Evolutionary conservation across 2,888 invertebrate genomes (phyloP), one percentile per base, ranked within the genome.

Genomic region (Pinctada fucata): DNA sequence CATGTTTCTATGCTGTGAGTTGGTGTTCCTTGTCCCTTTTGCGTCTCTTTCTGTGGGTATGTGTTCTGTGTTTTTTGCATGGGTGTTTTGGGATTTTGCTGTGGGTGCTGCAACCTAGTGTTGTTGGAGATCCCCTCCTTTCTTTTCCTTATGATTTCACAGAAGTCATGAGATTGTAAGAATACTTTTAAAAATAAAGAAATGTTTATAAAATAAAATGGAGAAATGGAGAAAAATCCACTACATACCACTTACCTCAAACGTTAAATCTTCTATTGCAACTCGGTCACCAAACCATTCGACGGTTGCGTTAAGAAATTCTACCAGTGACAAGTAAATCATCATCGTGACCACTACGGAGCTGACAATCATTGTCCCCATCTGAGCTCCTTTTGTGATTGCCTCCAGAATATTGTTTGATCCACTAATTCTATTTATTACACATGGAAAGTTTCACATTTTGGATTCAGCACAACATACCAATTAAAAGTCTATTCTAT

Each of bases 291-390:
- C 81, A 69, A 81, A 74, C 81, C 81, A 81, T 16, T 48, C 72
- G 16, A 83, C 79, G 13, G 83, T 75, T 3, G 71, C 67, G 75
- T 82, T 82, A 74, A 81, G 74, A 63, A 83, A 82, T 3, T 80
- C 76, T 6, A 85, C 66, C 49, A 83, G 48, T 2, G 78, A 80
- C 13, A 77, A 64, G 52, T 78, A 81, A 13, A 81, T 75, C 31
- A 79, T 66, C 45, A 76, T 49, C 1, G 58, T 68, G 0, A 67
- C 71, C 3, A 75, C 49, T 2, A 81, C 50, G 47, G 71, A 73
- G 4, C 64, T 75, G 31, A 76, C 69, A 31, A 81, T 16, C 16
- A 69, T 16, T 10, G 78, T 50, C 0, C 81, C 81, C 45, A 66
- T 68, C 58, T 70, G 52, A 3, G 71, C 49, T 1, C 81, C 81